phyloP scores from a whole-genome alignment of 2,113 vertebrate species.

The Malurus alboscapulatus region DNA sequence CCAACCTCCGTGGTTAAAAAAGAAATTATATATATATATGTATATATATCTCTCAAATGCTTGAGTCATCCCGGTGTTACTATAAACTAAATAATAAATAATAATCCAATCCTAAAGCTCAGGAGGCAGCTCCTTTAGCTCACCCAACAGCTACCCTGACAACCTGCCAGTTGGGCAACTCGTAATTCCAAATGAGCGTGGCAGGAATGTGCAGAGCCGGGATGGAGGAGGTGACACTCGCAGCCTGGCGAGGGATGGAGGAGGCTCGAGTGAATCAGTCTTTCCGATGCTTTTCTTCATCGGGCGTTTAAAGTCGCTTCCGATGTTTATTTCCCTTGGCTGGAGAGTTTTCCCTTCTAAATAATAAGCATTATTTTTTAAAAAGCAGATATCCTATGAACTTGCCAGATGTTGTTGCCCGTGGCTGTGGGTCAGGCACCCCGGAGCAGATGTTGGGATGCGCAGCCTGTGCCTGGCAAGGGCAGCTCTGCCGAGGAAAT shows the following conservation, averaged over 20 bases:
- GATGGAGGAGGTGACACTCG: background rate
- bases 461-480: background rate
- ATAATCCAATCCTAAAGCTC: background rate
- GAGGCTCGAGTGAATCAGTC: background rate
- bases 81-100: background rate
- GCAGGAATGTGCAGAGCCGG: background rate
- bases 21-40: background rate
- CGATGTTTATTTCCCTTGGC: background rate
- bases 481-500: background rate
- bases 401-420: background rate
- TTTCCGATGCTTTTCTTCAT: background rate
- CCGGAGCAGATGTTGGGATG: background rate
- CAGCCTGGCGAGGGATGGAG: background rate
- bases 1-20: accelerated
- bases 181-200: background rate
- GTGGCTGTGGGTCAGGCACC: background rate
- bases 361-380: background rate
- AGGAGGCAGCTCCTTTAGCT: background rate
- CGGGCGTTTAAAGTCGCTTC: background rate
- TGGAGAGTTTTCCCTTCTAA: background rate
- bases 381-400: accelerated
- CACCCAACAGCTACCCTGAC: background rate
- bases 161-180: background rate
- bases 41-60: too few species aligned
- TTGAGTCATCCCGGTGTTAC: background rate